Evolutionary conservation across 2,113 vertebrate genomes (phyloP).

Genomic region (Chitala chitala): DNA sequence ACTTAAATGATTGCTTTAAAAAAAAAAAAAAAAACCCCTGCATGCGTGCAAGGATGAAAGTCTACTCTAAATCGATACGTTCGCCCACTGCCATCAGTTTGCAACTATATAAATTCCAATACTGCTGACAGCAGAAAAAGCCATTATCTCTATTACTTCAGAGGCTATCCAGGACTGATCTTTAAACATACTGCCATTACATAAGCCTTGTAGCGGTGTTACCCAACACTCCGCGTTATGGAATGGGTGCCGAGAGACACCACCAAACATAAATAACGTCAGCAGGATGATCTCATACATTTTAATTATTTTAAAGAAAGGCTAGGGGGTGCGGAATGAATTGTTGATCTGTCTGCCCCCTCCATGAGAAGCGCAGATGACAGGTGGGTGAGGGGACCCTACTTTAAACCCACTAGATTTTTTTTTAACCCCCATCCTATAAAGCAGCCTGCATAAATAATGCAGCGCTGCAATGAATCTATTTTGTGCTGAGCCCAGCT

Average conservation of each 20-base stretch:
- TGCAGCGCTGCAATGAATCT: conserved; percentile 62
- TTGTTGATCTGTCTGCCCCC: not conserved
- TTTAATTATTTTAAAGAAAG: conserved; percentile 20
- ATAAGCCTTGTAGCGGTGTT: not conserved
- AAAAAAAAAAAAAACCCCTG: not conserved
- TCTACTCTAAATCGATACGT: conserved; percentile 13
- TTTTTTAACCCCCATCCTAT: conserved; percentile 53
- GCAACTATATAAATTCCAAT: conserved; percentile 15
- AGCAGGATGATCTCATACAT: not conserved
- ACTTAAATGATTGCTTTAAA: not conserved
- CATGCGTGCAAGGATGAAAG: not conserved
- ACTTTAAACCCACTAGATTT: conserved; percentile 22
- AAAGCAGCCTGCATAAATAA: conserved; percentile 57
- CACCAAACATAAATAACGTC: conserved; percentile 7
- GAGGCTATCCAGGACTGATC: not conserved
- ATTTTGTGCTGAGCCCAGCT: conserved; percentile 42
- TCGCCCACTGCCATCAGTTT: not conserved
- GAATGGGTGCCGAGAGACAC: not conserved
- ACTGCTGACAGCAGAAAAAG: conserved; percentile 16
- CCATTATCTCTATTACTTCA: conserved; percentile 19
- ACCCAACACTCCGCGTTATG: not conserved
- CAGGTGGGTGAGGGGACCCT: not conserved
- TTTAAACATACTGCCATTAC: conserved; percentile 10
- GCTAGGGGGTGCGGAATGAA: not conserved
- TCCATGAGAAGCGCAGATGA: not conserved